A percentile compares a stretch with the other conserved stretches of the same genome.
phyloP scores from a whole-genome alignment of 2,113 vertebrate genomes.

The Colinus virginianus region DNA sequence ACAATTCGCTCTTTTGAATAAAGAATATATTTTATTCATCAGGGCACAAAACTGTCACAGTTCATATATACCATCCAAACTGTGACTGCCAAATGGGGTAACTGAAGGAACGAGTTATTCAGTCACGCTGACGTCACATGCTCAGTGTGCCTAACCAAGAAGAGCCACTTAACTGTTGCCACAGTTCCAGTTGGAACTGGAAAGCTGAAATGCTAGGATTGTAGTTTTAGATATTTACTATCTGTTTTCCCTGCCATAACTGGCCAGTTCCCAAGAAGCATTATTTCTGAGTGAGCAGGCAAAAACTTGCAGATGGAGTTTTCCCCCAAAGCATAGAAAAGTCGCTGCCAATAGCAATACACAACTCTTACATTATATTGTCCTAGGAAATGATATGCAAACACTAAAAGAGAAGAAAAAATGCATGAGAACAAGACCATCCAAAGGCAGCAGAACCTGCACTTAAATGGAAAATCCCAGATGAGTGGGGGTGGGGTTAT shows the following conservation, averaged over 20 bases:
- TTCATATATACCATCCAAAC: background rate
- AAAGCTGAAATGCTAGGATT: background rate
- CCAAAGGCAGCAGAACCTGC: background rate
- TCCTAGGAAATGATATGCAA: constrained; percentile 6
- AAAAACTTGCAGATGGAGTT: constrained; percentile 15
- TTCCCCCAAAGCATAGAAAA: constrained; percentile 7
- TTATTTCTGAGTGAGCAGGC: constrained; percentile 5
- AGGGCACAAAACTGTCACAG: background rate
- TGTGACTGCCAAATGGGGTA: background rate
- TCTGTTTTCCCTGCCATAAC: background rate
- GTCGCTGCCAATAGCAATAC: background rate
- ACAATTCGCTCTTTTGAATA: background rate
- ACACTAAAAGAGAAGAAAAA: constrained; percentile 52
- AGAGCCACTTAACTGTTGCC: background rate
- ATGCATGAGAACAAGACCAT: background rate
- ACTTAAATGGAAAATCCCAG: background rate
- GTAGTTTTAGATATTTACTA: background rate
- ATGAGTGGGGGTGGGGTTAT: background rate
- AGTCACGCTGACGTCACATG: background rate
- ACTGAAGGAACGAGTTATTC: background rate
- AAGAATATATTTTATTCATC: background rate
- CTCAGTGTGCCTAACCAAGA: background rate
- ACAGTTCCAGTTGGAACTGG: background rate
- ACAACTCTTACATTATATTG: background rate
- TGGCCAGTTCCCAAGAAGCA: background rate